Conservation (phyloP, 1,140 invertebrate species). For the Drepana arcuata region DNA sequence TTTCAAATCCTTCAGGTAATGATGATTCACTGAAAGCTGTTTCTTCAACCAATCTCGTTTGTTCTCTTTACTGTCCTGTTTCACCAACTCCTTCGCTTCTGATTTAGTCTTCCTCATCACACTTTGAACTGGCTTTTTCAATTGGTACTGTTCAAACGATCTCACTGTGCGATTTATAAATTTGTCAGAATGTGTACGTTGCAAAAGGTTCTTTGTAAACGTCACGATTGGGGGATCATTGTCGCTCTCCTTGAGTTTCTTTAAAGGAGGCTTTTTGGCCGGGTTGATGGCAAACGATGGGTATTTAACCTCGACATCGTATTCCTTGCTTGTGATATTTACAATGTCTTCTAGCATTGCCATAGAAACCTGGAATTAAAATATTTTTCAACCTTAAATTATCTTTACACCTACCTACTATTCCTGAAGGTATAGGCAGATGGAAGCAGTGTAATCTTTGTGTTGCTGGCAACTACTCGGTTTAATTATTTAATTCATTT, state of each 20-base stretch:
- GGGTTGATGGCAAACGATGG: constrained; percentile 74
- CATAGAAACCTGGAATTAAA: constrained; percentile 72
- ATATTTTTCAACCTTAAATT: constrained; percentile 2
- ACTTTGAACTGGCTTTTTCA: constrained; percentile 20
- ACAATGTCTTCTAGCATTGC: constrained; percentile 76
- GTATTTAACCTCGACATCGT: constrained; percentile 78
- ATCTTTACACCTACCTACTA: too few relatives aligned
- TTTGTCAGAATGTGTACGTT: constrained; percentile 42
- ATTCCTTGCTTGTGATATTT: constrained; percentile 74
- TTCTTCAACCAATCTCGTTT: constrained; percentile 73
- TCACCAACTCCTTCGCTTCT: constrained; percentile 34
- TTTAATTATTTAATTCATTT: too few relatives aligned
- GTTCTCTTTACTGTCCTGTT: constrained; percentile 56
- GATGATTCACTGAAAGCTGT: constrained; percentile 76
- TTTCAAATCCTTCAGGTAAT: constrained; percentile 82
- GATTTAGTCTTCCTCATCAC: constrained; percentile 32
- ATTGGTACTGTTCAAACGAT: constrained; percentile 24
- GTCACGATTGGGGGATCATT: constrained; percentile 29
- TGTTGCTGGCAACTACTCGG: too few relatives aligned
- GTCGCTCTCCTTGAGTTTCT: constrained; percentile 11
- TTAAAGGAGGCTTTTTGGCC: constrained; percentile 10
- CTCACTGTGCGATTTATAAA: constrained; percentile 20
- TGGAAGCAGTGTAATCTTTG: too few relatives aligned
- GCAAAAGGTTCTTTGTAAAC: constrained; percentile 21
- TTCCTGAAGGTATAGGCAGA: too few relatives aligned